phyloP scores from a whole-genome alignment of 64 coral and sea anemone species.

The Porites australiensis region DNA sequence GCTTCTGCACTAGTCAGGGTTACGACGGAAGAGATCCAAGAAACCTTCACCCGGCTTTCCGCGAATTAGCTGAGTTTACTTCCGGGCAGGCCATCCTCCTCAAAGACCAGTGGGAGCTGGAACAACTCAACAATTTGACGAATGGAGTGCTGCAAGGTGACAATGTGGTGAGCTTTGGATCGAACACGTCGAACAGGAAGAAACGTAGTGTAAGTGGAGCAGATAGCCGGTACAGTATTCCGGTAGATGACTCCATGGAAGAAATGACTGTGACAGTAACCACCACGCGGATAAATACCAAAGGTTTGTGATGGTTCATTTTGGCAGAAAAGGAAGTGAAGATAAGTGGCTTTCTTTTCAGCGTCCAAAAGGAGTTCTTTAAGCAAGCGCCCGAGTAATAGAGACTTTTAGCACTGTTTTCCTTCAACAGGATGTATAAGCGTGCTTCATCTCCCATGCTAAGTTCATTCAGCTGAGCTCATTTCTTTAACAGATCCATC shows the following conservation, averaged over 20 bases:
- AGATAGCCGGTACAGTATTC: conserved; percentile 42
- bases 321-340: neutral
- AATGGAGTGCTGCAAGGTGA: conserved; percentile 73
- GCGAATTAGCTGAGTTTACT: conserved; percentile 54
- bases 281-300: neutral
- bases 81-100: conserved; percentile 78
- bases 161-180: conserved; percentile 70
- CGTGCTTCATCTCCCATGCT: too few relatives aligned
- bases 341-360: neutral
- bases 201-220: conserved; percentile 52
- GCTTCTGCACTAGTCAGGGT: neutral
- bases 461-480: too few relatives aligned
- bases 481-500: too few relatives aligned
- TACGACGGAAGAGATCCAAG: neutral
- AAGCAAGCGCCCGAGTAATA: too few relatives aligned
- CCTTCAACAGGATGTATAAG: too few relatives aligned
- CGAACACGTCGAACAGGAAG: conserved; percentile 15
- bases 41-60: conserved; percentile 41
- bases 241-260: conserved; percentile 68
- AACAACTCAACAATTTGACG: conserved; percentile 57
- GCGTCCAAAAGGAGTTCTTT: too few relatives aligned
- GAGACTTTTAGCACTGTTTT: too few relatives aligned
- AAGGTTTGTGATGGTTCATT: neutral
- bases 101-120: conserved; percentile 30
- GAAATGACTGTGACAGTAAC: conserved; percentile 41